Evolutionary conservation across 1,140 invertebrate species (phyloP), one percentile per base, ranked within the genome.

Genomic region (Philotrypesis tridentata): DNA sequence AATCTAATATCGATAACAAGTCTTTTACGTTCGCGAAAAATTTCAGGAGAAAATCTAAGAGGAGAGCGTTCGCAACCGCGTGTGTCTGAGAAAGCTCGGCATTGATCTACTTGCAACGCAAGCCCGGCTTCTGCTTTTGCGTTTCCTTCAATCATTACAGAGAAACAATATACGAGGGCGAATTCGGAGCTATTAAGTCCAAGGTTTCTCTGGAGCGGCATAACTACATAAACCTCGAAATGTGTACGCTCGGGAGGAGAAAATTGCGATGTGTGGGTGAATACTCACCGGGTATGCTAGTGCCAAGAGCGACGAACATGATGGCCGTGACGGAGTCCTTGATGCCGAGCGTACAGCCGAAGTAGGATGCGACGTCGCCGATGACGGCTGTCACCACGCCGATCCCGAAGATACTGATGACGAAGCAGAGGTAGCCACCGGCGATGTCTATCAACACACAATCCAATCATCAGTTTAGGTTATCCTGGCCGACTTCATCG

Each of bases 271-370:
- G 61, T 5, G 61, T 11, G 9, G 2, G 21, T 71, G 17, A 21
- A 48, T 31, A 55, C 92, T 93, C 93, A 99, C 98, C 98, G 93
- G 98, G 98, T 92, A 99, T 96, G 92, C 97, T 98, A 78, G 98
- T 99, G 83, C 98, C 98, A 21, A 99, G 93, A 43, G 98, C 98
- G 2, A 99, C 98, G 89, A 99, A 98, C 12, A 97, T 95, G 85
- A 99, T 97, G 77, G 98, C 98, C 67, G 98, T 99, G 40, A 99
- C 97, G 6, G 97, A 95, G 91, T 99, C 98, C 91, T 97, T 97
- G 82, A 99, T 95, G 61, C 98, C 98, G 31, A 99, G 94, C n/a
- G 97, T 99, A 89, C 98, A 99, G 83, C 99, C 99, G 89, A 99
- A 99, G 91, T 98, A 96, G 3, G 97, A 97, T 7, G 98, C 98